phyloP scores from a whole-genome alignment of 2,797 vertebrate species.

The Paramormyrops hopkinsi region DNA sequence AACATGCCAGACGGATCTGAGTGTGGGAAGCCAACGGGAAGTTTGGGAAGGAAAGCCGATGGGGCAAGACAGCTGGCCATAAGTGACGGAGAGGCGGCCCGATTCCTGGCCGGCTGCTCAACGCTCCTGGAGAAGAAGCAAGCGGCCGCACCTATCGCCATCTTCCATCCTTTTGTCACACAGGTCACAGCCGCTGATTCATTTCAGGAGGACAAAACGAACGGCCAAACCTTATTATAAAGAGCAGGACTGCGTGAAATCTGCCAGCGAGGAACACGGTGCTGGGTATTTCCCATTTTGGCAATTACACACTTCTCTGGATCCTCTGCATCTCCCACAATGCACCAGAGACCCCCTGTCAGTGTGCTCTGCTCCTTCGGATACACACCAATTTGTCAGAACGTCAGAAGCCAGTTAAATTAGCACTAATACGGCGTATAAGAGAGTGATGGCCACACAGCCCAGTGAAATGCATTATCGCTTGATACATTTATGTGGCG shows the following conservation, averaged over 20 bases:
- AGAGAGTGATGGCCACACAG: not conserved
- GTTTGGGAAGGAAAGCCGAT: not conserved
- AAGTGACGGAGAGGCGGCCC: not conserved
- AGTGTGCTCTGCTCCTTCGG: not conserved
- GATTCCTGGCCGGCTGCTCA: not conserved
- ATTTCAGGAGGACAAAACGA: constrained; percentile 13
- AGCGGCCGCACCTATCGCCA: not conserved
- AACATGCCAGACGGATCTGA: not conserved
- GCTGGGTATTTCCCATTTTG: constrained; percentile 15
- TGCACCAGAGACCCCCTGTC: not conserved
- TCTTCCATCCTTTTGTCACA: constrained; percentile 18
- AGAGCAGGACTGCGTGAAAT: constrained; percentile 26
- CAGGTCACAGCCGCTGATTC: constrained; percentile 23
- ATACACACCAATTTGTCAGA: not conserved
- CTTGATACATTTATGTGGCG: not conserved
- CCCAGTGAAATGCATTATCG: not conserved
- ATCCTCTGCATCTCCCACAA: not conserved
- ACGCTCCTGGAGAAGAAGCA: not conserved
- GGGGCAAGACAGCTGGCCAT: not conserved
- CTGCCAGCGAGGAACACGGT: not conserved
- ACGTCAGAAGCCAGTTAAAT: not conserved
- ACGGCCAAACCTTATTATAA: constrained; percentile 21
- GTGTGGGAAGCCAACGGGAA: not conserved
- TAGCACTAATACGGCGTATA: not conserved
- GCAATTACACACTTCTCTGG: constrained; percentile 28